Percentiles rank a stretch among this genome's conserved stretches.
Evolutionary conservation across 2,888 invertebrate genomes (phyloP).

Genomic region (Mycogona germanica): DNA sequence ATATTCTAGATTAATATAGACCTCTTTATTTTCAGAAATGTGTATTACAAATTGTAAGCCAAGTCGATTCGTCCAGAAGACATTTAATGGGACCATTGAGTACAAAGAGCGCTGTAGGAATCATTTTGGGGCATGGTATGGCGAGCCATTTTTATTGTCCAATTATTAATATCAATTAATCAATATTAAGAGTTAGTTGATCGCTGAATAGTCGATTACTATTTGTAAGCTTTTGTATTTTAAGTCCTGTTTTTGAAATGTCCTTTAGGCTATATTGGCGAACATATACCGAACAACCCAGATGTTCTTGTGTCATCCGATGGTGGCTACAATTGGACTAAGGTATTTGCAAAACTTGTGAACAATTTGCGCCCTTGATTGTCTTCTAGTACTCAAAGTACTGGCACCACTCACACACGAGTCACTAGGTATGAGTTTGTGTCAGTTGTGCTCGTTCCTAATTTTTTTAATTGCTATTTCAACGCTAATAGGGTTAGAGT

Average conservation of each 20-base stretch:
- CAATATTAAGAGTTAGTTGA: too few species aligned
- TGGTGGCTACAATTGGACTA: constrained; percentile 20
- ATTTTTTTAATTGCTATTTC: too few species aligned
- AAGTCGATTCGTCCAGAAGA: not conserved
- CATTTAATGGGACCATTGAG: constrained; percentile 12
- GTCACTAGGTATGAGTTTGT: too few species aligned
- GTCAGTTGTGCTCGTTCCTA: too few species aligned
- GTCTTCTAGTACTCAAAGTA: not conserved
- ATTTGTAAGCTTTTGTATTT: not conserved
- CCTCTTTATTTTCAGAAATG: constrained; percentile 6
- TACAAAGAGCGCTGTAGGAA: constrained; percentile 13
- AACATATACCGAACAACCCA: too few species aligned
- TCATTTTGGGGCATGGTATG: constrained; percentile 17
- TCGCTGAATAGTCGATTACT: not conserved
- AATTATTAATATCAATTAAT: too few species aligned
- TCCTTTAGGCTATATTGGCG: too few species aligned
- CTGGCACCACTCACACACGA: too few species aligned
- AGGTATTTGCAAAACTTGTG: constrained; percentile 1
- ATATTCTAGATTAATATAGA: not conserved
- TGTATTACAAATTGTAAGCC: constrained; percentile 7
- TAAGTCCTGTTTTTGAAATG: too few species aligned
- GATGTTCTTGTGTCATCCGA: constrained; percentile 18
- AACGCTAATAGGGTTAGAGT: too few species aligned
- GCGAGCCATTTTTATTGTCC: too few species aligned
- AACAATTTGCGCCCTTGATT: not conserved